Percentiles rank a stretch among this genome's conserved stretches.
Conservation (phyloP, 2,797 vertebrate species). For the Adelosebastes latens region DNA sequence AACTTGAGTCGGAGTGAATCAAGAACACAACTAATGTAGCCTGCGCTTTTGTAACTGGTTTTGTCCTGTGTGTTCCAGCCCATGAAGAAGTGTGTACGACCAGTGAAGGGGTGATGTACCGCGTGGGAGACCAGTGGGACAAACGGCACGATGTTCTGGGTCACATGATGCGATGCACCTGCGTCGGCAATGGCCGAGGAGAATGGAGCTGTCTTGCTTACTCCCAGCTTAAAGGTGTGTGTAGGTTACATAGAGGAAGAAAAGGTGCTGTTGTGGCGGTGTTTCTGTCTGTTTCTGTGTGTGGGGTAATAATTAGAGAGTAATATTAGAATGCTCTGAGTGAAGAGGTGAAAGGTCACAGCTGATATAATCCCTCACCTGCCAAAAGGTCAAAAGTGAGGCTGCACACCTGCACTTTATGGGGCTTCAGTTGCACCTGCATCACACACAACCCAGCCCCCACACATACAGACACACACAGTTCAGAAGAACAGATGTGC, state of each 20-base stretch:
- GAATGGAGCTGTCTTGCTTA: conserved; percentile 97
- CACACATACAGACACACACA: background rate
- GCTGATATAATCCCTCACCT: conserved; percentile 32
- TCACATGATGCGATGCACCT: conserved; percentile 98
- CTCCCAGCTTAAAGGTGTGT: conserved; percentile 94
- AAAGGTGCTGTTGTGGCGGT: background rate
- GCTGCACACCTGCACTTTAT: conserved; percentile 55
- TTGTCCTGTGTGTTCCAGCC: conserved; percentile 76
- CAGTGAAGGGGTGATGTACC: conserved; percentile 94
- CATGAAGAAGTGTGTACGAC: conserved; percentile 97
- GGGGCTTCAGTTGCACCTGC: conserved; percentile 32
- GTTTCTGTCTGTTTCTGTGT: background rate
- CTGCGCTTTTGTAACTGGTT: background rate
- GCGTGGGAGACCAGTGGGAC: conserved; percentile 98
- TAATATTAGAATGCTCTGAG: conserved; percentile 26
- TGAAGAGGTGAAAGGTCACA: conserved; percentile 59
- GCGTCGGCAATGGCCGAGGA: conserved; percentile 94
- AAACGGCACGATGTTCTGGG: conserved; percentile 93
- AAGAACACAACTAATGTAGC: background rate
- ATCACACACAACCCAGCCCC: background rate
- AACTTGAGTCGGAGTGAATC: background rate
- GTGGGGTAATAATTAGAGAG: conserved; percentile 4
- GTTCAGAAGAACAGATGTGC: background rate
- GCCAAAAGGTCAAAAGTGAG: conserved; percentile 33
- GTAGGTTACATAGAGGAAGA: background rate